A percentile compares a stretch with the other conserved stretches of the same genome.
phyloP scores from a whole-genome alignment of 2,113 vertebrate species.

The Pygoscelis adeliae region DNA sequence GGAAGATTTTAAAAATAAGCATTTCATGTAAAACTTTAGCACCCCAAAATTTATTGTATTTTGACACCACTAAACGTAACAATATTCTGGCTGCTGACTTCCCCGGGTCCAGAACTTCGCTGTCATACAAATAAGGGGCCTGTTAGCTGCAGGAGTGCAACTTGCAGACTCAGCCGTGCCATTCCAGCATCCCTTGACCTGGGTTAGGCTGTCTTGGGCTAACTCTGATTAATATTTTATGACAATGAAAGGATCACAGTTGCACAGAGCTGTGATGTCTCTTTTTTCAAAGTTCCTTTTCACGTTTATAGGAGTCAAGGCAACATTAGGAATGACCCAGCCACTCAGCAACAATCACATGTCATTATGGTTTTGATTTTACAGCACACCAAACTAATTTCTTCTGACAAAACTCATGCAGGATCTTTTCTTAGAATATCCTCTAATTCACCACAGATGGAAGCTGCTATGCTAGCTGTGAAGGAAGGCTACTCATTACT shows the following conservation, averaged over 20 bases:
- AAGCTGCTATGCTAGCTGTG: background rate
- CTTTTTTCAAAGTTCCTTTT: constrained; percentile 51
- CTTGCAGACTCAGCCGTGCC: background rate
- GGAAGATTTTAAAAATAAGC: background rate
- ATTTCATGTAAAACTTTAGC: background rate
- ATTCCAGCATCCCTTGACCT: background rate
- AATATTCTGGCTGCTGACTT: background rate
- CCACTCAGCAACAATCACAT: background rate
- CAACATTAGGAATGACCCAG: constrained; percentile 38
- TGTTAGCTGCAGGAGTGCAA: background rate
- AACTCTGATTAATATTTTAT: constrained; percentile 21
- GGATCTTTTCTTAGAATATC: constrained; percentile 33
- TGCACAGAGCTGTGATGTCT: constrained; percentile 32
- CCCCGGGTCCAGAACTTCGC: background rate
- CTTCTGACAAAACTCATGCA: constrained; percentile 54
- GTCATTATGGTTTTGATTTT: constrained; percentile 64
- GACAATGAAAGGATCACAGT: background rate
- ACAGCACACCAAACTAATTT: constrained; percentile 52
- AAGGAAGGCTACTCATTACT: constrained; percentile 28
- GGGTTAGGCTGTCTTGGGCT: background rate
- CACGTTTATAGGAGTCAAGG: constrained; percentile 38
- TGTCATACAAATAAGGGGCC: background rate
- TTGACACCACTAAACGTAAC: background rate
- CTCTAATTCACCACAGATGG: constrained; percentile 62
- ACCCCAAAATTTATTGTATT: background rate